Percentiles rank a stretch among this genome's conserved stretches.
Evolutionary conservation across 2,113 vertebrate species (phyloP).

Genomic region (Alethe castanea): DNA sequence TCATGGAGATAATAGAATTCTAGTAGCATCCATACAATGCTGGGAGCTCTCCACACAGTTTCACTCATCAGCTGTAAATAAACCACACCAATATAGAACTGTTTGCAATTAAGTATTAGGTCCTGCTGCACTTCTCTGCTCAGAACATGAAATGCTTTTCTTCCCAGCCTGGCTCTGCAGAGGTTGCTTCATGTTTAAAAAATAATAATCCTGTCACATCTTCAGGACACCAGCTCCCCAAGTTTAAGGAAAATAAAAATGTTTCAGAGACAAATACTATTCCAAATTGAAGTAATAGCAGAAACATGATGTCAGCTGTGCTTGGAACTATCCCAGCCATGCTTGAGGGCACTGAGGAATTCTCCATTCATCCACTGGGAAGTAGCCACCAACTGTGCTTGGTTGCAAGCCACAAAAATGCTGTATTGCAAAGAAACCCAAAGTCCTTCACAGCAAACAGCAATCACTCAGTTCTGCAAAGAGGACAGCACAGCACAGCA

Average conservation of each 20-base stretch:
- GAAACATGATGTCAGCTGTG: not conserved
- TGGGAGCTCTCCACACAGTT: slow-evolving; percentile 6
- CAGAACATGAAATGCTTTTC: not conserved
- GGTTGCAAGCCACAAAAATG: not conserved
- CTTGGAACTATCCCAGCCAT: not conserved
- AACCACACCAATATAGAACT: not conserved
- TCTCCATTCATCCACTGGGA: not conserved
- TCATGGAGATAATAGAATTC: slow-evolving; percentile 27
- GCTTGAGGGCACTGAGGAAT: not conserved
- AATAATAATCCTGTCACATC: not conserved
- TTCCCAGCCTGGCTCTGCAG: not conserved
- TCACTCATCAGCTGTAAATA: slow-evolving; percentile 19
- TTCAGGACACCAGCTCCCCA: not conserved
- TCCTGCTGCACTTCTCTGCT: not conserved
- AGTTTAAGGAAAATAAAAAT: not conserved
- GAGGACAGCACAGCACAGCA: not conserved
- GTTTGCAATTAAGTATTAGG: not conserved
- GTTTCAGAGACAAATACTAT: not conserved
- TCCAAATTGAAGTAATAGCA: not conserved
- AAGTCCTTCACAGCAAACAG: not conserved
- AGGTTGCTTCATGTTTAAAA: not conserved
- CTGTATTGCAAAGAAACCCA: not conserved
- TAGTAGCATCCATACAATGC: not conserved
- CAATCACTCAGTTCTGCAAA: not conserved
- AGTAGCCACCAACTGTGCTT: not conserved